A percentile compares a stretch with the other conserved stretches of the same genome.
phyloP scores from a whole-genome alignment of 2,888 invertebrate genomes.

The Troilus luridus region DNA sequence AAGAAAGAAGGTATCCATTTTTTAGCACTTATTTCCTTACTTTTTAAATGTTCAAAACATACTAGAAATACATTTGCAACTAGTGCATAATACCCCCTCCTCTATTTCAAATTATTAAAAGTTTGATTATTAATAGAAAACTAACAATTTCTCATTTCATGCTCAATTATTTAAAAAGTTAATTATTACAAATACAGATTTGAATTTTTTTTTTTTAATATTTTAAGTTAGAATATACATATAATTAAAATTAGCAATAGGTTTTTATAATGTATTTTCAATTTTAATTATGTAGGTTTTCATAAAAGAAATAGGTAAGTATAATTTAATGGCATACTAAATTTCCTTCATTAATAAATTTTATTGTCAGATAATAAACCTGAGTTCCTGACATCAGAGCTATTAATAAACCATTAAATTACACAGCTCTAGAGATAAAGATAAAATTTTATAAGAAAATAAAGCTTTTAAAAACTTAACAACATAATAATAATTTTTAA shows the following conservation, averaged over 20 bases:
- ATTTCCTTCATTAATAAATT: neutral
- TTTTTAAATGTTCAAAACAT: neutral
- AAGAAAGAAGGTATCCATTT: neutral
- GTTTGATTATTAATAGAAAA: neutral
- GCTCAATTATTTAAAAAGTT: neutral
- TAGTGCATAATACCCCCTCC: neutral
- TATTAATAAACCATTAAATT: slow-evolving; percentile 10
- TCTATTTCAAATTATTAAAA: neutral
- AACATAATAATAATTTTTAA: neutral
- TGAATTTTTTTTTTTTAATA: neutral
- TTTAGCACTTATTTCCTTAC: neutral
- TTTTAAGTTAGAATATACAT: neutral
- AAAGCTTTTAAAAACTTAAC: neutral
- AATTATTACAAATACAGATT: neutral
- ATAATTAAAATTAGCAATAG: neutral
- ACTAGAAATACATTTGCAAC: neutral
- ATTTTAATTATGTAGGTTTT: neutral
- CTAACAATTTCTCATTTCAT: neutral
- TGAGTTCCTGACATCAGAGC: neutral
- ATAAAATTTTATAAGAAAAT: neutral
- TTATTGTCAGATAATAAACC: neutral
- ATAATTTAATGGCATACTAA: neutral
- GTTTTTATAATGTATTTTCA: neutral
- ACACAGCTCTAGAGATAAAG: neutral
- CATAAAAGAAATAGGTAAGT: neutral